Conservation (phyloP, 1,140 invertebrate genomes). For the Harlomillsia oculata region DNA sequence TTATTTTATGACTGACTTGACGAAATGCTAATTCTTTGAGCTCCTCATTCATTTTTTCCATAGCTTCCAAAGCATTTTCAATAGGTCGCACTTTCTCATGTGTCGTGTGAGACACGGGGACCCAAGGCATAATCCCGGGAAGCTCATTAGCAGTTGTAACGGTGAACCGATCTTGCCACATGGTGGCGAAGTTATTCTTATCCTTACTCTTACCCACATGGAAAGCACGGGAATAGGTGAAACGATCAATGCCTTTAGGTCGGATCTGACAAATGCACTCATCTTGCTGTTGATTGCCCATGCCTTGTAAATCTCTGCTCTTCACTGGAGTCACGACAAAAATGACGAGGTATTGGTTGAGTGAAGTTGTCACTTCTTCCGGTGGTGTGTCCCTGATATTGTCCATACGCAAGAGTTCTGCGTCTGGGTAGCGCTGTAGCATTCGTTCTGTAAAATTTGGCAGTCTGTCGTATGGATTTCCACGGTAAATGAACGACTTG, state of each 20-base stretch:
- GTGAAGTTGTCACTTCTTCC: no score
- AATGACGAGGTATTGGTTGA: no score
- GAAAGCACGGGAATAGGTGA: conserved; percentile 75
- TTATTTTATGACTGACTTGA: conserved; percentile 55
- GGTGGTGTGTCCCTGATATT: no score
- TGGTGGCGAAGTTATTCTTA: conserved; percentile 70
- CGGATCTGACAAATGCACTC: conserved; percentile 50
- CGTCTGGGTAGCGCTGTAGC: conserved; percentile 77
- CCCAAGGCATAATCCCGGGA: conserved; percentile 81
- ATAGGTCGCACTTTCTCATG: conserved; percentile 56
- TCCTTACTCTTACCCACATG: conserved; percentile 51
- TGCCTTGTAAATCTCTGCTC: conserved; percentile 47
- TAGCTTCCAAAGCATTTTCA: conserved; percentile 74
- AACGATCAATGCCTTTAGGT: conserved; percentile 75
- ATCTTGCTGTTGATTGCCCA: conserved; percentile 44
- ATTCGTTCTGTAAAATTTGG: conserved; percentile 77
- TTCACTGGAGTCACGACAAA: conserved; percentile 86
- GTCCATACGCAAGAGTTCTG: conserved; percentile 72
- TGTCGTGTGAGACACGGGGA: no score
- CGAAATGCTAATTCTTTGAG: conserved; percentile 61
- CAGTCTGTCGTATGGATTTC: conserved; percentile 81
- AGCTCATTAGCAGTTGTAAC: conserved; percentile 58
- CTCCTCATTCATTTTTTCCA: conserved; percentile 66
- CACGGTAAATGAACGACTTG: conserved; percentile 85
- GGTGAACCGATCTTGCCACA: conserved; percentile 83